phyloP scores from a whole-genome alignment of 2,797 vertebrate species.

The Poecilia picta region DNA sequence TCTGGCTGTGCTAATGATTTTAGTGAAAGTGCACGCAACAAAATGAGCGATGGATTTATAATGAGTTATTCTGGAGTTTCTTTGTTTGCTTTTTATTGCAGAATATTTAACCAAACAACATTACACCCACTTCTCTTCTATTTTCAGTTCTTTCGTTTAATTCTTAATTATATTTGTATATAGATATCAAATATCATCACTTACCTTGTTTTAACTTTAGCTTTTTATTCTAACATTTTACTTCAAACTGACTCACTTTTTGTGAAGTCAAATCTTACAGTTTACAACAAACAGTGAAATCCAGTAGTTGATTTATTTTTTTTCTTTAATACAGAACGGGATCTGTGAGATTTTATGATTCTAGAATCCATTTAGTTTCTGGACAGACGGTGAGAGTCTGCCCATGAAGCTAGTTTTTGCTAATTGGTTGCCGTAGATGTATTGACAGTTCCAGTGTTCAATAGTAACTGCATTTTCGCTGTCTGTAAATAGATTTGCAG shows the following conservation, averaged over 20 bases:
- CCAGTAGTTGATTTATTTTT: background rate
- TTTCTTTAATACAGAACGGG: background rate
- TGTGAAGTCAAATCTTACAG: background rate
- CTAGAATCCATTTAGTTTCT: background rate
- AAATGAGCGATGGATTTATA: background rate
- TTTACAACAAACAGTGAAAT: background rate
- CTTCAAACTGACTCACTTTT: background rate
- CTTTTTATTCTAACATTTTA: background rate
- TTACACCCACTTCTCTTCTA: background rate
- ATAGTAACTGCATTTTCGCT: background rate
- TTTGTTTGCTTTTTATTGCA: too few species aligned
- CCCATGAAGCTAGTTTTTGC: background rate
- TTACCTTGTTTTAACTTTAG: background rate
- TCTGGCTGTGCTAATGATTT: background rate
- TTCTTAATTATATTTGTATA: background rate
- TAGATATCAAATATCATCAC: too few species aligned
- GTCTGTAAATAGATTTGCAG: background rate
- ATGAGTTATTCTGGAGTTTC: background rate
- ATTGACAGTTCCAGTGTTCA: background rate
- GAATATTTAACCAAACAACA: background rate
- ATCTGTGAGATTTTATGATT: background rate
- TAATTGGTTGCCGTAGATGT: background rate
- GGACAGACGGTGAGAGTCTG: background rate
- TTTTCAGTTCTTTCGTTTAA: background rate
- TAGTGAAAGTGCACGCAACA: background rate